Evolutionary conservation across 53 echinoderm and acorn worm genomes (phyloP), one percentile per base, ranked within the genome.

Genomic region (Echinometra lucunter): DNA sequence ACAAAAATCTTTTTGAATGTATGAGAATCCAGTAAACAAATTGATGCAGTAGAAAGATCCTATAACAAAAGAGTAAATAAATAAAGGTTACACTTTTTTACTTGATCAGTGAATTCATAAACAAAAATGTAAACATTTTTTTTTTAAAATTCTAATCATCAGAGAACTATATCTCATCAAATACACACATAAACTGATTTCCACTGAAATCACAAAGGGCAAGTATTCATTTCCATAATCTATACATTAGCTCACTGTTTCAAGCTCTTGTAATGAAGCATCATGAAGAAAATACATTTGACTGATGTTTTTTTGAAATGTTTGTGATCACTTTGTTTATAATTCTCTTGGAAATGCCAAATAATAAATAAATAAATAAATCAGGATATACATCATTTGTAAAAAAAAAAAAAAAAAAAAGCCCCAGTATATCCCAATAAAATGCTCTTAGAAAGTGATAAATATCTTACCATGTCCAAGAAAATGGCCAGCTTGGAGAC

Each of bases 401-500:
- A 12, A 21, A 69, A 56, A 56, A 56, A 56, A 56, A 56, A 56
- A 56, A 56, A 56, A 56, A 27, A 69, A 10, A 69, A 1, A 30
- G 30, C 69, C 30, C 2, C 32, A 32, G 9, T 30, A 69, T 34
- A 32, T 69, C 69, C 34, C 30, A 28, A 9, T 69, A 12, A 69
- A 69, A 4, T 69, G 13, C 1, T 32, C 12, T 69, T 34, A 21
- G 18, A 56, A 88, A 88, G n/a, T n/a, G 27, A 57, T 56, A 4
- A n/a, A 21, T 30, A 56, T 72, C 97, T 97, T 94, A 98, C 98
- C 97, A 98, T 96, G 94, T 98, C 98, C 30, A 98, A 95, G 96
- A 98, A 98, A 12, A 95, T 92, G 6, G 98, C 98, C 81, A 98
- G 97, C 87, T 98, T 98, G 66, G 98, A 97, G 44, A 98, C 97